Percentiles rank a stretch among this genome's conserved stretches.
Conservation (phyloP, 2,797 vertebrate genomes). For the Rhinichthys osculus region DNA sequence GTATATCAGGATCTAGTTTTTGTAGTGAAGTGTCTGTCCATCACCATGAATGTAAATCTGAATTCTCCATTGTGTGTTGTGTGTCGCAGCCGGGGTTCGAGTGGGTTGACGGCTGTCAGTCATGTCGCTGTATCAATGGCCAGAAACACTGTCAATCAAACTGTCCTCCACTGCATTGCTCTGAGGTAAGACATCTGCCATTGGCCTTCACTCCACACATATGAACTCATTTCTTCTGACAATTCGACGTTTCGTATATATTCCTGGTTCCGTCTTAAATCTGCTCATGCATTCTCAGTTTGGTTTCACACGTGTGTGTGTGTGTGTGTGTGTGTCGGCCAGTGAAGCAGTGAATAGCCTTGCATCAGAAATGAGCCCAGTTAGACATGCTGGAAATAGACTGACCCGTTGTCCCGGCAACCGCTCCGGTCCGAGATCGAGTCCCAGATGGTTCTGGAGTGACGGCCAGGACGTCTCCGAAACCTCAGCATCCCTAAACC, state of each 20-base stretch:
- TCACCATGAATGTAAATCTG: conserved; percentile 33
- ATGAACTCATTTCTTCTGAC: not conserved
- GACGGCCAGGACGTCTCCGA: conserved; percentile 16
- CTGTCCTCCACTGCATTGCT: conserved; percentile 80
- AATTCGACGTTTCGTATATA: not conserved
- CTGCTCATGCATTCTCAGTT: not conserved
- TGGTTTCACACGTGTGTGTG: not conserved
- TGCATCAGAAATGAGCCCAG: conserved; percentile 45
- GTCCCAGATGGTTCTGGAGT: conserved; percentile 45
- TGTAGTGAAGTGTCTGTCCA: conserved; percentile 17
- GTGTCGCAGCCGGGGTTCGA: conserved; percentile 78
- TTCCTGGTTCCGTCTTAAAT: not conserved
- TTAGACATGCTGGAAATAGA: conserved; percentile 47
- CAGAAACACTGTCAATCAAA: conserved; percentile 73
- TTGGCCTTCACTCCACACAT: not conserved
- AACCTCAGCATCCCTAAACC: conserved; percentile 1
- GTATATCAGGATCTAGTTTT: not conserved
- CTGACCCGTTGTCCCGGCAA: conserved; percentile 61
- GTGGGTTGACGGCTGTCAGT: conserved; percentile 83
- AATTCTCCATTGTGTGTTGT: conserved; percentile 53
- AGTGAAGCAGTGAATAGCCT: conserved; percentile 18
- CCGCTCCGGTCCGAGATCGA: conserved; percentile 65
- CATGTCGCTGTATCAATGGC: conserved; percentile 83
- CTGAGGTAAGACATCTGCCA: conserved; percentile 78
- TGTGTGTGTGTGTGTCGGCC: conserved; percentile 1